Conservation (phyloP, 2,113 vertebrate genomes). For the Oncorhynchus mykiss region DNA sequence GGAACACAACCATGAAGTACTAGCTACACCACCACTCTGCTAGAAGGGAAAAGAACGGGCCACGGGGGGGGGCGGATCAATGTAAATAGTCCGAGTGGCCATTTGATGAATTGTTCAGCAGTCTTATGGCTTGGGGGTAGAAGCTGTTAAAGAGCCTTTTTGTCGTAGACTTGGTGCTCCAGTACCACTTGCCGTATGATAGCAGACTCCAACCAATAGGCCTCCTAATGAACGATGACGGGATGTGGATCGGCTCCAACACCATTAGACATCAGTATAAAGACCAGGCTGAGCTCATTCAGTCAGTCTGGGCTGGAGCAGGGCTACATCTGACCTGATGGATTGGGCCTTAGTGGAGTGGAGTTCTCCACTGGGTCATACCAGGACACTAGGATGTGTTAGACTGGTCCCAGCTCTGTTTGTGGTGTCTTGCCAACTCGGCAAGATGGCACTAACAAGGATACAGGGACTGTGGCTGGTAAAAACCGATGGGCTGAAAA, state of each 20-base stretch:
- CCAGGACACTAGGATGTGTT: neutral
- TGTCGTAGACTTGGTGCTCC: no score
- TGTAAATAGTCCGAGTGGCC: no score
- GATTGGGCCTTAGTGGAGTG: conserved; percentile 33
- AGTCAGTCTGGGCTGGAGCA: conserved; percentile 24
- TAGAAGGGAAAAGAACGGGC: no score
- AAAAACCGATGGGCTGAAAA: conserved; percentile 27
- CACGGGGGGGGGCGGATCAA: no score
- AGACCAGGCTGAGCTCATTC: conserved; percentile 38
- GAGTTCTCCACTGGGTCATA: conserved; percentile 19
- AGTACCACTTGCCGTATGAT: conserved; percentile 6
- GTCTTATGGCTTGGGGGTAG: no score
- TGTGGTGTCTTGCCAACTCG: no score
- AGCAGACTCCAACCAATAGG: conserved; percentile 26
- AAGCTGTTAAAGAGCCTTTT: no score
- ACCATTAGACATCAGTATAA: conserved; percentile 55
- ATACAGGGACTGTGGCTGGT: conserved; percentile 22
- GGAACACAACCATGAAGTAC: no score
- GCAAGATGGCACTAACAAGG: neutral
- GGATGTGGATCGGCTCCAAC: conserved; percentile 49
- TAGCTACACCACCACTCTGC: no score
- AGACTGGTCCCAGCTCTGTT: no score
- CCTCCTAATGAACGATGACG: conserved; percentile 41
- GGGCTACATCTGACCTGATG: conserved; percentile 40
- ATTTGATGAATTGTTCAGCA: no score